Conservation (phyloP, 2,888 invertebrate species). For the Polyploca ridens region DNA sequence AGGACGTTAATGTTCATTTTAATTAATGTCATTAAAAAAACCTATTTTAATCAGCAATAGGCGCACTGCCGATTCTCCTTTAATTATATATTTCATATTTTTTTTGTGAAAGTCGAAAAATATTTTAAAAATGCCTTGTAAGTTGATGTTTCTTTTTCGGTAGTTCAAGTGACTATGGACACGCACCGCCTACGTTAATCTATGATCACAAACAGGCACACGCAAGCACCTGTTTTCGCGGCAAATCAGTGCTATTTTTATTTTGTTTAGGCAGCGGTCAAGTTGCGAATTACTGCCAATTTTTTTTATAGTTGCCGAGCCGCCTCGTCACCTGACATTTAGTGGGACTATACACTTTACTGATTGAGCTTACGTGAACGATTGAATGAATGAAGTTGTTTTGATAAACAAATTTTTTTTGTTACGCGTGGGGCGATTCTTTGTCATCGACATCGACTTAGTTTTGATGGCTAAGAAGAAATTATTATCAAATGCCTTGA, state of each 20-base stretch:
- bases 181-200: slow-evolving; percentile 33
- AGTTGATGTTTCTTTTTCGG: too few relatives aligned
- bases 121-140: too few relatives aligned
- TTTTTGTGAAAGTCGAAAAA: too few relatives aligned
- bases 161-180: slow-evolving; percentile 27
- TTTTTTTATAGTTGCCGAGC: slow-evolving; percentile 40
- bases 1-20: too few relatives aligned
- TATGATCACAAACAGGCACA: slow-evolving; percentile 41
- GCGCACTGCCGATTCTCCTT: too few relatives aligned
- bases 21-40: too few relatives aligned
- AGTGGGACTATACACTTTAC: slow-evolving; percentile 50
- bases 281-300: slow-evolving; percentile 50
- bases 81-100: too few relatives aligned
- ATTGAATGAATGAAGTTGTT: slow-evolving; percentile 30
- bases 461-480: too few relatives aligned
- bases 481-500: too few relatives aligned
- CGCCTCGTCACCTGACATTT: slow-evolving; percentile 42
- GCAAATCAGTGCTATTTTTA: slow-evolving; percentile 59
- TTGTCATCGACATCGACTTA: neutral
- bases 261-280: slow-evolving; percentile 33
- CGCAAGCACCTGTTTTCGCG: slow-evolving; percentile 65
- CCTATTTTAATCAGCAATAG: too few relatives aligned
- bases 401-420: slow-evolving; percentile 17
- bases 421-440: neutral
- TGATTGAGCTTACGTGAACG: slow-evolving; percentile 24